Evolutionary conservation across 2,888 invertebrate genomes (phyloP).

Genomic region (Steromphala cineraria): DNA sequence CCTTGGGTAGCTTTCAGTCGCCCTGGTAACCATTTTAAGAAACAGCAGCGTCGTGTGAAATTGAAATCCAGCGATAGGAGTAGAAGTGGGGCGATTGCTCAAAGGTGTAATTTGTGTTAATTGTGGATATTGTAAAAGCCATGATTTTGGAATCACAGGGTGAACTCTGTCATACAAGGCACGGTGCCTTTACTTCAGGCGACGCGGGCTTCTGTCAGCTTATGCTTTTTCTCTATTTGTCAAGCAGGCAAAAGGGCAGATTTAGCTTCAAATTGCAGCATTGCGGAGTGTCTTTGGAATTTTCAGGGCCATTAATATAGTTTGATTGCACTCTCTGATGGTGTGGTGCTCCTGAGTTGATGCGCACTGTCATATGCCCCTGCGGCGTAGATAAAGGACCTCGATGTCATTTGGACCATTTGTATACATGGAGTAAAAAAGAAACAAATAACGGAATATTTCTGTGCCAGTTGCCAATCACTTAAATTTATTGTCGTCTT

Average conservation of each 20-base stretch:
- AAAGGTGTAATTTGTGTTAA: slow-evolving; percentile 17
- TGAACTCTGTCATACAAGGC: background rate
- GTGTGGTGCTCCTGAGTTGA: background rate
- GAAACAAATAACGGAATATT: background rate
- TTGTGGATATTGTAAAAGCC: slow-evolving; percentile 8
- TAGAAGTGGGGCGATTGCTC: background rate
- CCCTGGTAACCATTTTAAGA: slow-evolving; percentile 5
- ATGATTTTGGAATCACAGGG: slow-evolving; percentile 8
- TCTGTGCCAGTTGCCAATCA: background rate
- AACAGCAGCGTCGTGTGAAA: background rate
- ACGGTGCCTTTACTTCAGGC: background rate
- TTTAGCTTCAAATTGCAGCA: slow-evolving; percentile 14
- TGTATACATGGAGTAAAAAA: background rate
- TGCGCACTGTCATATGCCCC: background rate
- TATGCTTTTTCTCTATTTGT: slow-evolving; percentile 1
- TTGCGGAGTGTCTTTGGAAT: slow-evolving; percentile 2
- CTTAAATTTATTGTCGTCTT: background rate
- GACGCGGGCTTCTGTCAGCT: background rate
- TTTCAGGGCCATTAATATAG: slow-evolving; percentile 6
- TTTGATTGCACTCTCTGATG: background rate
- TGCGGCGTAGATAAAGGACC: background rate
- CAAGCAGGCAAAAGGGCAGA: slow-evolving; percentile 11
- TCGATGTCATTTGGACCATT: background rate
- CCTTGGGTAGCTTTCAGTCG: slow-evolving; percentile 2
- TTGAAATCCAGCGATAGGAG: background rate